Conservation (phyloP, 2,113 vertebrate species). For the Anseranas semipalmata region DNA sequence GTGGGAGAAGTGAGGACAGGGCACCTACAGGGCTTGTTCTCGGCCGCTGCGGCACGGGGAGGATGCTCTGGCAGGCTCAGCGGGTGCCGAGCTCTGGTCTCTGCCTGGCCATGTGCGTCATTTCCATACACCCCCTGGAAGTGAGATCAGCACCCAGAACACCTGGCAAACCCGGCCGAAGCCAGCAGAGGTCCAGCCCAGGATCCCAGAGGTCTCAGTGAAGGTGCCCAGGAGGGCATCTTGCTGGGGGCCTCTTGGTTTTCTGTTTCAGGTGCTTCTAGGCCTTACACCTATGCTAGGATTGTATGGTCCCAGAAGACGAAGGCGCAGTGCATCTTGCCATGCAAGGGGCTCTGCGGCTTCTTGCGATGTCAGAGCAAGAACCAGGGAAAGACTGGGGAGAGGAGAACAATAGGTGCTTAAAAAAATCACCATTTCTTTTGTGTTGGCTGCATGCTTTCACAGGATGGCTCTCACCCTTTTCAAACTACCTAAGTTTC, state of each 20-base stretch:
- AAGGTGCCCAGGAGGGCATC: neutral
- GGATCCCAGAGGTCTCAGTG: neutral
- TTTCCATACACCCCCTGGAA: neutral
- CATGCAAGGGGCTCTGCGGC: neutral
- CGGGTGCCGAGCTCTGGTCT: neutral
- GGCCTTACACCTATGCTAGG: neutral
- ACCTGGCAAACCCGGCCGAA: neutral
- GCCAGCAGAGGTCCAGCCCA: neutral
- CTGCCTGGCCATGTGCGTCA: neutral
- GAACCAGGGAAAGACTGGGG: neutral
- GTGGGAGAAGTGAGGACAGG: neutral
- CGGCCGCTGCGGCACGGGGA: neutral
- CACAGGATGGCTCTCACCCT: neutral
- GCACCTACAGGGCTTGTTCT: neutral
- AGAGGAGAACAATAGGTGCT: neutral
- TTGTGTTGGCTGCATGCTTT: neutral
- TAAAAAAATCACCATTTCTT: neutral
- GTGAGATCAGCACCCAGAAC: neutral
- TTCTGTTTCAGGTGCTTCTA: neutral
- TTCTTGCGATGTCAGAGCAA: neutral
- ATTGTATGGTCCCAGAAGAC: neutral
- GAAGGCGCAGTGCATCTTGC: neutral
- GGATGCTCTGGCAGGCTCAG: neutral
- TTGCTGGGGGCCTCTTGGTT: neutral
- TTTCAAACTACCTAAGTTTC: neutral